Evolutionary conservation across 2,797 vertebrate genomes (phyloP).

Genomic region (Limnodromus scolopaceus): DNA sequence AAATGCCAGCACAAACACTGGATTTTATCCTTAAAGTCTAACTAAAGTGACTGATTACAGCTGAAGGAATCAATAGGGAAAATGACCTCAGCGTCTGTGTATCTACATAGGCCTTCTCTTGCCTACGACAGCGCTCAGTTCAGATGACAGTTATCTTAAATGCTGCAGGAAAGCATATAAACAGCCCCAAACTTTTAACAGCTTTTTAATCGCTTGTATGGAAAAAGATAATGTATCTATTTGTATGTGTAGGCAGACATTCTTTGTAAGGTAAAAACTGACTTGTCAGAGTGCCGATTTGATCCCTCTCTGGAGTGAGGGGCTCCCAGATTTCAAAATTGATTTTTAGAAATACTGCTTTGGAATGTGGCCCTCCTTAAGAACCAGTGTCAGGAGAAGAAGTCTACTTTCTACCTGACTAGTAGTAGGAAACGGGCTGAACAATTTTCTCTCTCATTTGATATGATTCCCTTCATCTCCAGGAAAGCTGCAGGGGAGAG

Average conservation of each 20-base stretch:
- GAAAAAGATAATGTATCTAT: neutral
- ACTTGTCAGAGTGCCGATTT: neutral
- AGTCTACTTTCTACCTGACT: neutral
- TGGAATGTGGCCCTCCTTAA: neutral
- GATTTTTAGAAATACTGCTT: neutral
- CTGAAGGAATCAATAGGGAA: neutral
- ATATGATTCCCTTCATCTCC: neutral
- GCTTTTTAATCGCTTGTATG: neutral
- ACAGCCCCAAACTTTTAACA: neutral
- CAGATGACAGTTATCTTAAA: neutral
- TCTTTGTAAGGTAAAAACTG: neutral
- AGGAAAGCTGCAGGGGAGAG: neutral
- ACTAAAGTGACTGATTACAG: neutral
- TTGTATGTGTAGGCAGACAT: neutral
- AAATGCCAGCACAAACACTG: neutral
- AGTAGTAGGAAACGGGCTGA: neutral
- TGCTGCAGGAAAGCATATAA: neutral
- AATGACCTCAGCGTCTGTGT: neutral
- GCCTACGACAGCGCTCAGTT: rapidly evolving
- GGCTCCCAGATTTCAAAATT: neutral
- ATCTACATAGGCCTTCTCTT: neutral
- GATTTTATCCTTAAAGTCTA: neutral
- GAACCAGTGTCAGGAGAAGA: neutral
- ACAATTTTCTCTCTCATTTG: neutral
- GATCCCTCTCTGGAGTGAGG: neutral